Conservation (phyloP, 2,113 vertebrate species). For the Pelecanus crispus region DNA sequence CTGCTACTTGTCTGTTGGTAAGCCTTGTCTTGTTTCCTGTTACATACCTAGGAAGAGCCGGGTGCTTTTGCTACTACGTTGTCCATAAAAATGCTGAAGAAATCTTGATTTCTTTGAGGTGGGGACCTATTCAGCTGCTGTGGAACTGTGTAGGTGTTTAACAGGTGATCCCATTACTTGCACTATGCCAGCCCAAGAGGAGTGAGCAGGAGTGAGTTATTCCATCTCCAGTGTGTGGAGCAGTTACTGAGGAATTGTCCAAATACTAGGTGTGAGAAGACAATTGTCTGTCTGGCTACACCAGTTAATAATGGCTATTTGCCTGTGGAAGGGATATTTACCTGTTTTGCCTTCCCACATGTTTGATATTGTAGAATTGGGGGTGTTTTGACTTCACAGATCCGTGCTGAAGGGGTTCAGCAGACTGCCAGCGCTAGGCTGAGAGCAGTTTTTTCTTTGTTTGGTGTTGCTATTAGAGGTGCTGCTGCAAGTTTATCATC, state of each 20-base stretch:
- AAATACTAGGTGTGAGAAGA: background rate
- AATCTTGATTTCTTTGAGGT: background rate
- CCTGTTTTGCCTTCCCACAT: background rate
- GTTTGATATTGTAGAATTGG: background rate
- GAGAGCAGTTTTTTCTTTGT: background rate
- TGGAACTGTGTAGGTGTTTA: background rate
- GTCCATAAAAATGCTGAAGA: background rate
- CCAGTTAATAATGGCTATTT: background rate
- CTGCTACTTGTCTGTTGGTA: background rate
- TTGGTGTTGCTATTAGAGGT: background rate
- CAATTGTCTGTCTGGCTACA: background rate
- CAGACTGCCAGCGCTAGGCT: background rate
- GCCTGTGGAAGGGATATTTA: background rate
- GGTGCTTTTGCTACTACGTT: background rate
- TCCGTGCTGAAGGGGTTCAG: accelerated
- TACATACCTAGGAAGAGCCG: background rate
- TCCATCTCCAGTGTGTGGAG: background rate
- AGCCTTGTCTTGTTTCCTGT: background rate
- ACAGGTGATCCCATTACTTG: background rate
- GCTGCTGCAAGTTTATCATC: background rate
- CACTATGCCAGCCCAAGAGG: background rate
- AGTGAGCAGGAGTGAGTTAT: background rate
- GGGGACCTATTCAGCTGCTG: background rate
- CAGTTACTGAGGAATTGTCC: background rate
- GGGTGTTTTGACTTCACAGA: background rate